Conservation (phyloP, 1,140 invertebrate genomes). For the Aphelenchoides besseyi region DNA sequence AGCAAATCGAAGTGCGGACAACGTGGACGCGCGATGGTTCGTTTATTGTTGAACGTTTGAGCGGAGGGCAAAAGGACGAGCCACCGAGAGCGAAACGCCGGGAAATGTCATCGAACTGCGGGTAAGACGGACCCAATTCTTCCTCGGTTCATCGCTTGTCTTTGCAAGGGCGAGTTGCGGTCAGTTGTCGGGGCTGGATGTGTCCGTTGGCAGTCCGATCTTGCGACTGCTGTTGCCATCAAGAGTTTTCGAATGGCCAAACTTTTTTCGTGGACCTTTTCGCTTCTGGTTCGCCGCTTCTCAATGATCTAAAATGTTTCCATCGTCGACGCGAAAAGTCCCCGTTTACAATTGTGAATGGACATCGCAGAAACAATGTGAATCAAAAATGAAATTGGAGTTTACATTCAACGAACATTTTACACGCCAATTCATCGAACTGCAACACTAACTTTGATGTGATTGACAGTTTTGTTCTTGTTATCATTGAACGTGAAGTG, state of each 20-base stretch:
- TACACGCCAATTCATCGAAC: conserved; percentile 1
- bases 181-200: too few species aligned
- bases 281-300: too few species aligned
- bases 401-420: too few species aligned
- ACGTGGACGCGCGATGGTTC: neutral
- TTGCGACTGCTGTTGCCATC: neutral
- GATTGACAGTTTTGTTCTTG: conserved; percentile 1
- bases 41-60: neutral
- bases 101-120: conserved; percentile 1
- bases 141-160: neutral
- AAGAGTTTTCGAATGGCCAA: too few species aligned
- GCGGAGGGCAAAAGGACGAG: neutral
- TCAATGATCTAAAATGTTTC: neutral
- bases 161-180: neutral
- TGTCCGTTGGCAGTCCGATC: too few species aligned
- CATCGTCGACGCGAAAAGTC: neutral
- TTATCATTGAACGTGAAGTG: too few species aligned
- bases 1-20: neutral
- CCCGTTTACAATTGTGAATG: neutral
- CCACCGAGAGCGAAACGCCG: neutral
- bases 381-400: too few species aligned
- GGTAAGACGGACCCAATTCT: neutral
- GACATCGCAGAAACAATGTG: too few species aligned
- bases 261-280: too few species aligned
- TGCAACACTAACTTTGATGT: neutral